phyloP scores from a whole-genome alignment of 2,888 invertebrate species.

The Trissoscelio sp. region DNA sequence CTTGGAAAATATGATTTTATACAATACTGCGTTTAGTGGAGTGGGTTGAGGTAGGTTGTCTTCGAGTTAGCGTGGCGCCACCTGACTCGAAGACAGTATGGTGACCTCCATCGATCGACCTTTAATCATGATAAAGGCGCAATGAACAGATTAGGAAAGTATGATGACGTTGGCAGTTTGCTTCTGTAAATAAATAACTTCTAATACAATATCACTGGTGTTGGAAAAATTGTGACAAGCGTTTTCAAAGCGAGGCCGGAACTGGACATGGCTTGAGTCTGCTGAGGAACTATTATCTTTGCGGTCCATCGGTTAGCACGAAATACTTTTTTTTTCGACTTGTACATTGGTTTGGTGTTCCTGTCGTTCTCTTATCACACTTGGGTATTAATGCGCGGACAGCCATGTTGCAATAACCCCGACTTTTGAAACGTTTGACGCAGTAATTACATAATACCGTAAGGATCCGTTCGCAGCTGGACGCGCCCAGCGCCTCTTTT shows the following conservation, averaged over 20 bases:
- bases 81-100: conserved; percentile 19
- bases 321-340: conserved; percentile 52
- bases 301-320: conserved; percentile 41
- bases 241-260: conserved; percentile 71
- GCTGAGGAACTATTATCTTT: conserved; percentile 69
- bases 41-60: neutral
- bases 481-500: conserved; percentile 82
- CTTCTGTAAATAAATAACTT: conserved; percentile 81
- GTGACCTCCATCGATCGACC: conserved; percentile 10
- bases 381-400: conserved; percentile 51
- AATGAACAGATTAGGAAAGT: conserved; percentile 69
- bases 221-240: conserved; percentile 75
- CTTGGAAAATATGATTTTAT: too few species aligned
- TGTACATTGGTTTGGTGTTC: conserved; percentile 50
- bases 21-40: conserved; percentile 35
- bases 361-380: conserved; percentile 59
- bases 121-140: conserved; percentile 56
- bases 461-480: conserved; percentile 80
- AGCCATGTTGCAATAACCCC: conserved; percentile 59
- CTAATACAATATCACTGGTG: conserved; percentile 83
- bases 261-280: conserved; percentile 50
- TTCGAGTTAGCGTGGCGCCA: conserved; percentile 10
- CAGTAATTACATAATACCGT: conserved; percentile 77
- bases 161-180: conserved; percentile 79
- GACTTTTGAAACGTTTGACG: conserved; percentile 71